These are phyloP conservation scores for Gyps fulvus DNA, from an alignment of 2,113 vertebrate species.

Conservation along the genomic window DNA sequence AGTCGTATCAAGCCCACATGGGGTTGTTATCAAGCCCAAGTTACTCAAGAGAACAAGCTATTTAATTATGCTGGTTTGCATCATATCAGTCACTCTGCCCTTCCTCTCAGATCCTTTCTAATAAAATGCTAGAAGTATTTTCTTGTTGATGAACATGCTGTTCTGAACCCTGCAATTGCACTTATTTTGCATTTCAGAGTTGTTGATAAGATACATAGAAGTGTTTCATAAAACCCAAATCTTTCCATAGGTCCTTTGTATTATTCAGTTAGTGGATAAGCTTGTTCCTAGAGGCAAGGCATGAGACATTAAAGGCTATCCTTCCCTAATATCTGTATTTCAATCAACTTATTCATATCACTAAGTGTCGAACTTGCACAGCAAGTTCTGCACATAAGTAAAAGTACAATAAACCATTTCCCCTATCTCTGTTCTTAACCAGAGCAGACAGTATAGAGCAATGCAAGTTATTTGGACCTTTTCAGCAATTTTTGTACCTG, in stretches of 20 bases:
- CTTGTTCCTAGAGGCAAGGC: not conserved
- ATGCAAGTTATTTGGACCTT: not conserved
- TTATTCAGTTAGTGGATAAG: not conserved
- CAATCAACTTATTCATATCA: not conserved
- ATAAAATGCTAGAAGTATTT: not conserved
- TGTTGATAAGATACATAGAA: constrained; percentile 4
- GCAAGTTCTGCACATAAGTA: not conserved
- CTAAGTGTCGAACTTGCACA: not conserved
- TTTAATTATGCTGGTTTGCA: not conserved
- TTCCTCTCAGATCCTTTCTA: not conserved
- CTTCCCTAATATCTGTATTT: not conserved
- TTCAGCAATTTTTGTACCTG: not conserved
- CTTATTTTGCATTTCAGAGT: not conserved
- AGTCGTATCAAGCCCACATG: not conserved
- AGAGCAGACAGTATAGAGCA: not conserved
- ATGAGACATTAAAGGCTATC: not conserved
- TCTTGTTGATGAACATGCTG: not conserved
- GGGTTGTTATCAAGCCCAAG: not conserved
- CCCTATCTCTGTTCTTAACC: not conserved
- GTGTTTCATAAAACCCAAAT: not conserved
- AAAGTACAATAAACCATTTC: not conserved
- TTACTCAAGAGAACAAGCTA: not conserved
- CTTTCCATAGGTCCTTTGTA: not conserved
- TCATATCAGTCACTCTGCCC: not conserved
- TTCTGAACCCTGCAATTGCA: not conserved